phyloP scores from a whole-genome alignment of 1,140 invertebrate species.

The Mesaphorura yosii region DNA sequence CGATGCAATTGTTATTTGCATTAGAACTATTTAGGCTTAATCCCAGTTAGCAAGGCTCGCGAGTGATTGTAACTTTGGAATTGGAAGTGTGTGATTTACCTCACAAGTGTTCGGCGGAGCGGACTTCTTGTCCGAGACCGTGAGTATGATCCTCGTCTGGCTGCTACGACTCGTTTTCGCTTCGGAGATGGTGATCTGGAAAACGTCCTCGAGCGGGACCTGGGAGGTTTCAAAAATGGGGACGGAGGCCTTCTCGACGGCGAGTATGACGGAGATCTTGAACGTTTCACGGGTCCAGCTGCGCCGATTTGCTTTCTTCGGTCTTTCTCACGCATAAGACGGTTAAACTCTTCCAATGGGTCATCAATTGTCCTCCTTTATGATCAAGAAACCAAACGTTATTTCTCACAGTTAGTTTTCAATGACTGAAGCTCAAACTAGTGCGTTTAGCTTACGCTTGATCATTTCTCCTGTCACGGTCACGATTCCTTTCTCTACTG shows the following conservation, averaged over 20 bases:
- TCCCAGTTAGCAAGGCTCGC: too few species aligned
- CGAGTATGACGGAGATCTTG: constrained; percentile 26
- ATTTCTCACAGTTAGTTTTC: constrained; percentile 7
- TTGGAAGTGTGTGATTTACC: too few species aligned
- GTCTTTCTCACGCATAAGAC: constrained; percentile 74
- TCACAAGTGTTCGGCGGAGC: constrained; percentile 17
- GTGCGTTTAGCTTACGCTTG: constrained; percentile 6
- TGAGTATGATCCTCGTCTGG: constrained; percentile 31
- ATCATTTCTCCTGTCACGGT: too few species aligned
- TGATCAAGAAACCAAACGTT: background rate
- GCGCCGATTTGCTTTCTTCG: constrained; percentile 40
- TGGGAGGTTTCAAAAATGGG: constrained; percentile 30
- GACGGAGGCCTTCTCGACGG: constrained; percentile 33
- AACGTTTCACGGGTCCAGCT: constrained; percentile 18
- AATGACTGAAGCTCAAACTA: constrained; percentile 6
- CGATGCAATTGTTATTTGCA: too few species aligned
- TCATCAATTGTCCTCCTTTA: constrained; percentile 60
- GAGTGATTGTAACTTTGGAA: too few species aligned
- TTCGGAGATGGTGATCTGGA: constrained; percentile 31
- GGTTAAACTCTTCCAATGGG: constrained; percentile 69
- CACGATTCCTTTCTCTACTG: constrained; percentile 1
- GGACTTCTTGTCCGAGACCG: constrained; percentile 34
- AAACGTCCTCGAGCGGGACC: constrained; percentile 34
- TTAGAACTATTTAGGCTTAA: too few species aligned
- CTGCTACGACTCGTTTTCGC: constrained; percentile 15